phyloP scores from a whole-genome alignment of 2,113 vertebrate genomes.

The Dendropsophus ebraccatus region DNA sequence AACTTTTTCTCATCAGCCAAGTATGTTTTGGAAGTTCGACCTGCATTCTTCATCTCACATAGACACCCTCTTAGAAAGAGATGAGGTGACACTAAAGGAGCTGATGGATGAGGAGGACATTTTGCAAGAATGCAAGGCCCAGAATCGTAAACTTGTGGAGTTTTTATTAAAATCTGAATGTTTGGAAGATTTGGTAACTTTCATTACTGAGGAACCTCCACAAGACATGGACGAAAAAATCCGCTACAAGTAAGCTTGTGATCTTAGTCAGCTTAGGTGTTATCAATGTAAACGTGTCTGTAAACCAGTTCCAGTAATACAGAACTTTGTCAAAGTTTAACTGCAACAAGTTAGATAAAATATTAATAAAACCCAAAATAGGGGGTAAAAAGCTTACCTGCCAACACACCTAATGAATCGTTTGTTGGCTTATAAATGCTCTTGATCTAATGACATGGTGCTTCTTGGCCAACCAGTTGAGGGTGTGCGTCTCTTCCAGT shows the following conservation, averaged over 20 bases:
- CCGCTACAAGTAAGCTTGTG: conserved; percentile 90
- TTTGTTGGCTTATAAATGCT: no score
- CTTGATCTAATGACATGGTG: no score
- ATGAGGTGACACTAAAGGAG: conserved; percentile 95
- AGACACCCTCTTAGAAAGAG: conserved; percentile 96
- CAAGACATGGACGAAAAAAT: conserved; percentile 96
- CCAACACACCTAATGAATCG: no score
- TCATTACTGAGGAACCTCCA: conserved; percentile 93
- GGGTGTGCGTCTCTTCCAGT: no score
- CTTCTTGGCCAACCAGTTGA: no score
- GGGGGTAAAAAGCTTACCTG: no score
- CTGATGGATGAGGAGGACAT: conserved; percentile 98
- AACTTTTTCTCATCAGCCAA: conserved; percentile 75
- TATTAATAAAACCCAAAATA: no score
- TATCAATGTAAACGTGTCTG: no score
- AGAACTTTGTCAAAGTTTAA: no score
- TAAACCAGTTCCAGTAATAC: no score
- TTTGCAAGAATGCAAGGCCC: conserved; percentile 97
- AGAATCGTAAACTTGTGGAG: conserved; percentile 97
- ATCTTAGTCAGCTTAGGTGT: no score
- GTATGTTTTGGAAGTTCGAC: conserved; percentile 99
- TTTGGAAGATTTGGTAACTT: conserved; percentile 94
- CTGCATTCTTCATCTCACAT: conserved; percentile 98
- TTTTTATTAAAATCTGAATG: conserved; percentile 94
- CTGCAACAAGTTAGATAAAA: no score